A percentile compares a stretch with the other conserved stretches of the same genome.
Conservation (phyloP, 2,113 vertebrate genomes). For the Bothrops jararaca region DNA sequence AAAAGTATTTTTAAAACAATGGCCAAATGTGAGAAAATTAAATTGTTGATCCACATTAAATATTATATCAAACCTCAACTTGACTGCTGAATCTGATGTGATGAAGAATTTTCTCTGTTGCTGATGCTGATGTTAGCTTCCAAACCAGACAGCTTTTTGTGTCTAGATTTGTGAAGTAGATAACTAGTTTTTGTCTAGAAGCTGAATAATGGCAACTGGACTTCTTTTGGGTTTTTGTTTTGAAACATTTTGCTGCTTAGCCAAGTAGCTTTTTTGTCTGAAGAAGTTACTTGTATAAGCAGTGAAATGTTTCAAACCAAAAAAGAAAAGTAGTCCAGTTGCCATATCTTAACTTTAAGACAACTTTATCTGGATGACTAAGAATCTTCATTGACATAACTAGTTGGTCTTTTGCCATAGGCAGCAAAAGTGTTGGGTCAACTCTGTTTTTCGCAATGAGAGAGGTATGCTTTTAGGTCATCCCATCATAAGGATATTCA, state of each 20-base stretch:
- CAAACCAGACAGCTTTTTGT: neutral
- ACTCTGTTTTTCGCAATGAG: neutral
- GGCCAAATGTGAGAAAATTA: neutral
- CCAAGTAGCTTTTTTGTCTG: neutral
- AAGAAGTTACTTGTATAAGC: neutral
- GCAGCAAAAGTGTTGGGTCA: neutral
- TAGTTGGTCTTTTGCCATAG: neutral
- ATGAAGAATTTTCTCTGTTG: neutral
- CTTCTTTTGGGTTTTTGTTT: neutral
- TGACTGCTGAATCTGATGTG: neutral
- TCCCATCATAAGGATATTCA: neutral
- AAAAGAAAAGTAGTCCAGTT: neutral
- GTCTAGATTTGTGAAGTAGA: neutral
- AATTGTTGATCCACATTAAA: neutral
- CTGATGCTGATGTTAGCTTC: neutral
- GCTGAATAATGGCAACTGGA: neutral
- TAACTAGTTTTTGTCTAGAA: neutral
- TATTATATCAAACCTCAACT: neutral
- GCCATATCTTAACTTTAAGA: neutral
- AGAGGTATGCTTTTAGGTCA: neutral
- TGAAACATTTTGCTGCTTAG: neutral
- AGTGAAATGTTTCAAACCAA: neutral
- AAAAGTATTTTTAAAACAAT: neutral
- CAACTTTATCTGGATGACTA: neutral
- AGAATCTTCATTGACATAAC: neutral